These are phyloP conservation scores for Romanogobio albipinnatus DNA, from an alignment of 2,113 vertebrate genomes.

Conservation along the genomic window DNA sequence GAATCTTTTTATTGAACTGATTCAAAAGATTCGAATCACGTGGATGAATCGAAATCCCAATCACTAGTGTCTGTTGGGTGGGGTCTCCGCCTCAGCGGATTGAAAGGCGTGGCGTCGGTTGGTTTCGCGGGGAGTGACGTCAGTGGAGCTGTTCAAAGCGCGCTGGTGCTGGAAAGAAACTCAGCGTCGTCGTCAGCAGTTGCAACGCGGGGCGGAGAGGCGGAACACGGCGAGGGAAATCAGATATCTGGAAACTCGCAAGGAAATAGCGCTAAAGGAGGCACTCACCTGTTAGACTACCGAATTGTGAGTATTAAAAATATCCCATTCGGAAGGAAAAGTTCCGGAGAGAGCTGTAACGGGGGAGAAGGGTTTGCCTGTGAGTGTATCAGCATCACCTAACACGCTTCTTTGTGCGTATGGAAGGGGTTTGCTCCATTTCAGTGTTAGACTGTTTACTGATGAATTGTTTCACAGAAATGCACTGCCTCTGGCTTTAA, in stretches of 20 bases:
- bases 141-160: conserved; percentile 77
- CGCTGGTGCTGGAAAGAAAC: conserved; percentile 75
- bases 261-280: conserved; percentile 13
- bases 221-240: conserved; percentile 29
- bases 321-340: background rate
- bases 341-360: background rate
- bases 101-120: conserved; percentile 68
- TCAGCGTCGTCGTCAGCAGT: conserved; percentile 53
- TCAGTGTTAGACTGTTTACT: background rate
- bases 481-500: conserved; percentile 9
- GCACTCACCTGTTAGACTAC: conserved; percentile 5
- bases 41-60: background rate
- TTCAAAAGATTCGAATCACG: background rate
- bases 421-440: conserved; percentile 16
- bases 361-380: conserved; percentile 22
- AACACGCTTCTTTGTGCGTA: conserved; percentile 34
- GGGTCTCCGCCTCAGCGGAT: conserved; percentile 31
- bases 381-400: conserved; percentile 13
- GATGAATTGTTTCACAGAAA: background rate
- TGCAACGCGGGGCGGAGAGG: conserved; percentile 48
- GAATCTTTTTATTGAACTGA: background rate
- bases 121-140: conserved; percentile 68
- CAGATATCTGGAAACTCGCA: background rate
- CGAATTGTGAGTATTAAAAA: conserved; percentile 23
- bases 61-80: conserved; percentile 30